phyloP scores from a whole-genome alignment of 2,888 invertebrate species.

The Leptinotarsa tumamoca region DNA sequence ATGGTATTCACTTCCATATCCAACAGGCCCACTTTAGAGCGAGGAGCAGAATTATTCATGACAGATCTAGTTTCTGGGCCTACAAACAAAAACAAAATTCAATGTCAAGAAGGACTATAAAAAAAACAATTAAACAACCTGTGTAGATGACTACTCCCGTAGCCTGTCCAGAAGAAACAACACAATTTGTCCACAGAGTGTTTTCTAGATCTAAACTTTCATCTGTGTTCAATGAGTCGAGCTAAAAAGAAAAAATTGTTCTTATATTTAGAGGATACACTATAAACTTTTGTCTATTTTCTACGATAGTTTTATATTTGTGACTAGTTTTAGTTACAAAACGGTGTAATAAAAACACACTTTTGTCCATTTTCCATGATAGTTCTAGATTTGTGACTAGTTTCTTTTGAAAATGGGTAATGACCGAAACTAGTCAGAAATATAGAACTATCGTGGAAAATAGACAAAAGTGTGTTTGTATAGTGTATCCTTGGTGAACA shows the following conservation, averaged over 20 bases:
- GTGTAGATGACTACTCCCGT: conserved; percentile 97
- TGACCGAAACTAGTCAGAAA: too few relatives aligned
- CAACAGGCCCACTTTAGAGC: conserved; percentile 95
- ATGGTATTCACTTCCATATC: conserved; percentile 97
- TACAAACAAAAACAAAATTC: conserved; percentile 48
- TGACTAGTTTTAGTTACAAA: too few relatives aligned
- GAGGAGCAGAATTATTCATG: conserved; percentile 97
- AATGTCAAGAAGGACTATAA: conserved; percentile 1
- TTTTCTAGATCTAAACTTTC: conserved; percentile 95
- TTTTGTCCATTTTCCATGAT: too few relatives aligned
- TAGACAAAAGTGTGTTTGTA: too few relatives aligned
- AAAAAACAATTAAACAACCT: conserved; percentile 62
- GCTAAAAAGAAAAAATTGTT: conserved; percentile 59
- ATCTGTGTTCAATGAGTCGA: conserved; percentile 74
- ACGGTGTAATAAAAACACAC: too few relatives aligned
- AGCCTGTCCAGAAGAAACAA: conserved; percentile 96
- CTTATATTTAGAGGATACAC: too few relatives aligned
- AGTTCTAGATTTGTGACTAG: too few relatives aligned
- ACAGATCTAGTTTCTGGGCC: conserved; percentile 96
- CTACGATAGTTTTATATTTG: too few relatives aligned
- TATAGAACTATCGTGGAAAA: too few relatives aligned
- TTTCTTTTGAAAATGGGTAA: too few relatives aligned
- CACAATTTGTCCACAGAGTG: conserved; percentile 98
- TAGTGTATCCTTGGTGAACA: too few relatives aligned
- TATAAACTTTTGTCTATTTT: too few relatives aligned